phyloP scores from a whole-genome alignment of 2,888 invertebrate species.

The Acrobasis suavella region DNA sequence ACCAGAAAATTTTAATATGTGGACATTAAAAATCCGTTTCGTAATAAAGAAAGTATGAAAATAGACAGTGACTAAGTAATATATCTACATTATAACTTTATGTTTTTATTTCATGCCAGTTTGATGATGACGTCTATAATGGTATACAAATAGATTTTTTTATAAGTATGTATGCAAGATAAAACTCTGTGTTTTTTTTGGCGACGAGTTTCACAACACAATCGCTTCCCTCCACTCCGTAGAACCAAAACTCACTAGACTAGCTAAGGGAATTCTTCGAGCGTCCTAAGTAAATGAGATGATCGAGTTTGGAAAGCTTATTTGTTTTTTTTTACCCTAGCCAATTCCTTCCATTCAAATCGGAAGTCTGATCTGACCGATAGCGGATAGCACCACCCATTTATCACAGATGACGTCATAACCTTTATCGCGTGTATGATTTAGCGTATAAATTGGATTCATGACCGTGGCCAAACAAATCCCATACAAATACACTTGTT shows the following conservation, averaged over 20 bases:
- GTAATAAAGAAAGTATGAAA: slow-evolving; percentile 8
- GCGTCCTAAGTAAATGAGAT: too few relatives aligned
- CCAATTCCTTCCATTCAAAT: background rate
- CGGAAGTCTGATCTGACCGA: background rate
- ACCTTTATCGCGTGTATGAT: slow-evolving; percentile 4
- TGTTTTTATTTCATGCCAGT: background rate
- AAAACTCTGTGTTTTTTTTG: too few relatives aligned
- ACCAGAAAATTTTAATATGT: too few relatives aligned
- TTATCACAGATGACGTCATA: slow-evolving; percentile 20
- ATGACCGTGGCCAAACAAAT: slow-evolving; percentile 8
- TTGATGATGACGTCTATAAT: too few relatives aligned
- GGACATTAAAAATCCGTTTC: background rate
- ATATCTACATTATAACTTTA: too few relatives aligned
- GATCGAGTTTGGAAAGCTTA: too few relatives aligned
- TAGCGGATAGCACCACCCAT: background rate
- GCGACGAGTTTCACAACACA: too few relatives aligned
- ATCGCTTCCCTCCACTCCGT: too few relatives aligned
- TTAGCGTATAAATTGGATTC: slow-evolving; percentile 12
- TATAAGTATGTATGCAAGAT: too few relatives aligned
- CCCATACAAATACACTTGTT: background rate
- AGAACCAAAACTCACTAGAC: too few relatives aligned
- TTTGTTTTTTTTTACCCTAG: background rate
- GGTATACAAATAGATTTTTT: too few relatives aligned
- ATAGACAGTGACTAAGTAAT: background rate
- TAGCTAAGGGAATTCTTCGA: too few relatives aligned